Conservation (phyloP, 2,888 invertebrate genomes). For the Punctoribates punctum region DNA sequence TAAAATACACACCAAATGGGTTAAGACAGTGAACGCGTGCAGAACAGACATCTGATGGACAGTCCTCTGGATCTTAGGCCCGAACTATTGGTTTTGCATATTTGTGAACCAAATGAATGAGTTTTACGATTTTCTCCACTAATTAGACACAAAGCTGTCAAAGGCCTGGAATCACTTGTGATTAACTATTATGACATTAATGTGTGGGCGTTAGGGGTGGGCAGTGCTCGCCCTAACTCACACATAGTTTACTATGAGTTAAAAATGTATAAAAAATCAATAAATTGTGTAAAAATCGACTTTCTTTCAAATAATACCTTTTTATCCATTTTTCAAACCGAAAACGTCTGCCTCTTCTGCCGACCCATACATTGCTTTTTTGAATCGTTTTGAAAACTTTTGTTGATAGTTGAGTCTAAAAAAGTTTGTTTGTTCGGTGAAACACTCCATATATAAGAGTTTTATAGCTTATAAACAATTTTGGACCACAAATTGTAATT, state of each 20-base stretch:
- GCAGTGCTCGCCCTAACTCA: background rate
- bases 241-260: background rate
- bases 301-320: no score
- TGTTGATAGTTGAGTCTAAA: background rate
- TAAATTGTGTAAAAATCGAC: background rate
- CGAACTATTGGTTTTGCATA: background rate
- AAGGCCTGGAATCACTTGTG: slow-evolving; percentile 34
- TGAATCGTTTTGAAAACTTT: no score
- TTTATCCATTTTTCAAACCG: no score
- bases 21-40: slow-evolving; percentile 17
- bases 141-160: slow-evolving; percentile 35
- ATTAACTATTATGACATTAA: slow-evolving; percentile 37
- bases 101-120: slow-evolving; percentile 21
- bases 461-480: slow-evolving; percentile 16
- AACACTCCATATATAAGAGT: background rate
- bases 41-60: background rate
- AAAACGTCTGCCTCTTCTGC: no score
- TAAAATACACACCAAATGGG: slow-evolving; percentile 16
- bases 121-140: slow-evolving; percentile 33
- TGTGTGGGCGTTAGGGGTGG: slow-evolving; percentile 38
- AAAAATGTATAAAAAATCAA: background rate
- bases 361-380: no score
- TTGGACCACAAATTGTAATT: slow-evolving; percentile 31
- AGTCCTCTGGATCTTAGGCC: background rate
- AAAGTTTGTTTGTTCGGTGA: slow-evolving; percentile 14